Conservation (phyloP, 2,888 invertebrate genomes). For the Leptura quadrifasciata region DNA sequence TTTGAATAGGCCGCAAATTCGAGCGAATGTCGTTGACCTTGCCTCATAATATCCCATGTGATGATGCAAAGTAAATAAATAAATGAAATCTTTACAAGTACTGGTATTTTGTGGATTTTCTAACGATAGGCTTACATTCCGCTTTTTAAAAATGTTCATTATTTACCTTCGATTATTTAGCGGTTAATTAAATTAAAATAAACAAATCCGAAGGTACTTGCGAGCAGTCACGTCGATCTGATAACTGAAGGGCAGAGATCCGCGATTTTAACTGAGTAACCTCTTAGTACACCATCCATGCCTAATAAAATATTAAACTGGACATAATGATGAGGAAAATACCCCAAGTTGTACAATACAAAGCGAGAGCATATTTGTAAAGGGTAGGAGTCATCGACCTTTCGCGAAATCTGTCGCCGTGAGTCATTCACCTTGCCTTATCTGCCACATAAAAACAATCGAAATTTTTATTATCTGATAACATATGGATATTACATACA, state of each 20-base stretch:
- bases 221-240: neutral
- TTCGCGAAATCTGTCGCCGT: slow-evolving; percentile 22
- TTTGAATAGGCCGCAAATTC: neutral
- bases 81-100: neutral
- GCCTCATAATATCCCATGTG: neutral
- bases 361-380: neutral
- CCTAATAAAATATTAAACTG: neutral
- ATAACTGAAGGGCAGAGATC: neutral
- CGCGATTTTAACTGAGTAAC: neutral
- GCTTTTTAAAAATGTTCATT: neutral
- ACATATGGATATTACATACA: neutral
- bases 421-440: slow-evolving; percentile 32
- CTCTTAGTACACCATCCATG: neutral
- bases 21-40: slow-evolving; percentile 13
- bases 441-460: slow-evolving; percentile 25
- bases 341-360: neutral
- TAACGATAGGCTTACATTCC: neutral
- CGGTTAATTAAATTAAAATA: neutral
- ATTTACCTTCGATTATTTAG: slow-evolving; percentile 1
- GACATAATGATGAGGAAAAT: neutral
- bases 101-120: neutral
- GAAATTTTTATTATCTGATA: slow-evolving; percentile 24
- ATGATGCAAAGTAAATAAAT: slow-evolving; percentile 19
- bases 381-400: slow-evolving; percentile 16
- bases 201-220: neutral